These are phyloP conservation scores for Eurytoma californica DNA, from an alignment of 2,888 invertebrate genomes.

Conservation along the genomic window DNA sequence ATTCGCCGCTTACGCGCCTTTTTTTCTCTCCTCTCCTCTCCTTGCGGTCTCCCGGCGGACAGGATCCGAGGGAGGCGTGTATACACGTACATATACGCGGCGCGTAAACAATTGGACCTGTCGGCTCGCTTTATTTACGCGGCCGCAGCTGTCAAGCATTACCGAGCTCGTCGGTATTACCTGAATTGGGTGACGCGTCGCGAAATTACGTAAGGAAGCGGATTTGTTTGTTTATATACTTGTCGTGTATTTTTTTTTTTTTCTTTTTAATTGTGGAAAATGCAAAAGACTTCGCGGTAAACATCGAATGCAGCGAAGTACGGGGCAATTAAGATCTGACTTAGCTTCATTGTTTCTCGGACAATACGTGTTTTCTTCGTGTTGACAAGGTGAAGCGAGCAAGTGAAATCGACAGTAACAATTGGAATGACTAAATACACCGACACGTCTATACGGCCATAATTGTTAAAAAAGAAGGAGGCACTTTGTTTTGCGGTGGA, in stretches of 20 bases:
- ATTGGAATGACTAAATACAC: slow-evolving; percentile 8
- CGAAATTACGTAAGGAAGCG: too few species aligned
- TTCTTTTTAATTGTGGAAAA: neutral
- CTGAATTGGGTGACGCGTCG: too few species aligned
- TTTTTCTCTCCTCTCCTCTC: neutral
- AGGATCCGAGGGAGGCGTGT: neutral
- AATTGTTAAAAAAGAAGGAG: neutral
- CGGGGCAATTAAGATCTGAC: too few species aligned
- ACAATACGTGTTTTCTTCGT: slow-evolving; percentile 8
- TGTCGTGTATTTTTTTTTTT: neutral
- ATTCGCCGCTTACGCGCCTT: neutral
- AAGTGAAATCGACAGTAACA: slow-evolving; percentile 28
- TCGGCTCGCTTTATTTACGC: too few species aligned
- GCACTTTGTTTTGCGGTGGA: neutral
- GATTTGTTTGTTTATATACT: neutral
- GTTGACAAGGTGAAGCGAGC: slow-evolving; percentile 8
- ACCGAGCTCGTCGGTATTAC: too few species aligned
- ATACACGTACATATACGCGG: too few species aligned
- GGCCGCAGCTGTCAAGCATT: too few species aligned
- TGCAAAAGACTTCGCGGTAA: neutral
- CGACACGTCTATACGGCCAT: neutral
- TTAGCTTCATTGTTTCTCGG: neutral
- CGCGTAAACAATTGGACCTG: neutral
- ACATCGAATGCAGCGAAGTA: too few species aligned
- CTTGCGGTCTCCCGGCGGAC: neutral